A percentile compares a stretch with the other conserved stretches of the same genome.
Conservation (phyloP, 2,888 invertebrate species). For the Microdon myrmicae region DNA sequence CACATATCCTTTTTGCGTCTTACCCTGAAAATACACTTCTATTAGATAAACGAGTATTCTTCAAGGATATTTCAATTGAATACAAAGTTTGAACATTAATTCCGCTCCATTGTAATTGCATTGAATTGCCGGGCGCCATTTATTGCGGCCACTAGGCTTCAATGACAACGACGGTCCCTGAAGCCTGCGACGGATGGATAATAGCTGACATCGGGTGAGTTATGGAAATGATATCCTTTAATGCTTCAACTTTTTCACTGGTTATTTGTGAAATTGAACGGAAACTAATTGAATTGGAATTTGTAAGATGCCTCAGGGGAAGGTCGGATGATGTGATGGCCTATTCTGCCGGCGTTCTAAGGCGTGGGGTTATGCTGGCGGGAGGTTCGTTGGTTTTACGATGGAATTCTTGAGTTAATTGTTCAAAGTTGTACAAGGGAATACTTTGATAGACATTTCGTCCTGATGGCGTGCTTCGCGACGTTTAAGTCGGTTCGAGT, state of each 20-base stretch:
- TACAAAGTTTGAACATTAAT: conserved; percentile 51
- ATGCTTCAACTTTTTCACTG: conserved; percentile 45
- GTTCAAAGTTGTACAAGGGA: too few relatives aligned
- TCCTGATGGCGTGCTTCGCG: too few relatives aligned
- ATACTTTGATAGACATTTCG: too few relatives aligned
- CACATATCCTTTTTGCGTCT: too few relatives aligned
- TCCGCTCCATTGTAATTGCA: conserved; percentile 46
- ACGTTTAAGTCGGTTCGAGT: too few relatives aligned
- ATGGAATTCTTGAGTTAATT: too few relatives aligned
- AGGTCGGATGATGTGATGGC: too few relatives aligned
- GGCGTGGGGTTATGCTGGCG: too few relatives aligned
- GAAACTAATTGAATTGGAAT: conserved; percentile 47
- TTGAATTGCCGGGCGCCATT: conserved; percentile 43
- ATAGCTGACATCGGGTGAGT: conserved; percentile 30
- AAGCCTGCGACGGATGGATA: conserved; percentile 17
- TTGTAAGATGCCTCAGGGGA: conserved; percentile 2
- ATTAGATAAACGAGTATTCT: too few relatives aligned
- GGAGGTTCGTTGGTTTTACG: too few relatives aligned
- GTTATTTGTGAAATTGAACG: conserved; percentile 45
- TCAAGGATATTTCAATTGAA: conserved; percentile 41
- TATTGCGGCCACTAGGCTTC: conserved; percentile 3
- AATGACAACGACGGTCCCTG: not conserved
- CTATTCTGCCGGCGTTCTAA: too few relatives aligned
- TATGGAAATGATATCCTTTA: conserved; percentile 45
- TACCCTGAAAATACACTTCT: too few relatives aligned